Evolutionary conservation across 2,888 invertebrate genomes (phyloP), one percentile per base, ranked within the genome.

Genomic region (Fragum fragum): DNA sequence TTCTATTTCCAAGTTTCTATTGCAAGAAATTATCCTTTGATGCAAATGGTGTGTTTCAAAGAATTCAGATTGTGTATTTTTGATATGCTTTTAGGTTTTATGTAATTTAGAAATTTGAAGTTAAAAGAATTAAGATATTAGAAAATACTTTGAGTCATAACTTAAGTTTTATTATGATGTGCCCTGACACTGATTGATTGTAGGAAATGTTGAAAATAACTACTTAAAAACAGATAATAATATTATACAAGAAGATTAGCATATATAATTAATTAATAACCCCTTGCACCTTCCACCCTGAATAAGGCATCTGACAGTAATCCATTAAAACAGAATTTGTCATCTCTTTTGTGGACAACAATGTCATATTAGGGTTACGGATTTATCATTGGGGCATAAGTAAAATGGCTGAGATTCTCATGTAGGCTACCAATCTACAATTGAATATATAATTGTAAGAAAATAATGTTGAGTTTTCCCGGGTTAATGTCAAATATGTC

Each of bases 251-350:
- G 66, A 3, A 23, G 21, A 66, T 66, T 66, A 66, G 36, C 66
- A 66, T 66, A 66, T 66, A 66, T 66, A 66, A 66, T 66, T 66
- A 66, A 66, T 66, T 66, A 66, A 66, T 66, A 66, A 66, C 42
- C 66, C 23, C 23, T 18, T 66, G 66, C 42, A 66, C 21, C 42
- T 36, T 11, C 36, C 18, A 55, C 36, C 55, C 70, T 55, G 53
- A 71, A 55, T 55, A 55, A 55, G 7, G 32, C 23, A 63, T 23
- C 21, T 79, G 74, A 53, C 61, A 68, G 68, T n/a, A 36, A 21
- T 28, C 59, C 79, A 75, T 79, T 79, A 79, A 79, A 79, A 75
- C 21, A 32, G 52, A 79, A 79, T 79, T 79, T 79, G 79, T 79
- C 79, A 79, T 53, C 66, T 66, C 36, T 66, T 66, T 66, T 42